phyloP scores from a whole-genome alignment of 2,113 vertebrate genomes.

The Oryctolagus cuniculus region mOryCun1.1 NC_091453.1:32136001-32136500 shows the following conservation, averaged over 20 bases:
- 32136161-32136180: conserved; percentile 60
- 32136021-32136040: background rate
- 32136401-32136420: conserved; percentile 17
- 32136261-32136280: conserved; percentile 69
- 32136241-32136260: conserved; percentile 61
- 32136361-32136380: conserved; percentile 41
- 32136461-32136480: background rate
- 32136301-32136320: background rate
- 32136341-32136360: conserved; percentile 20
- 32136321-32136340: conserved; percentile 41
- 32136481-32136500: background rate
- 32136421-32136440: conserved; percentile 37
- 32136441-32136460: background rate
- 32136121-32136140: conserved; percentile 50
- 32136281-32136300: conserved; percentile 59
- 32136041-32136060: conserved; percentile 24
- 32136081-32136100: background rate
- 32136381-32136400: conserved; percentile 12
- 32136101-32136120: conserved; percentile 24
- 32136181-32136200: conserved; percentile 72
- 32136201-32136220: conserved; percentile 64
- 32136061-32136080: conserved; percentile 2
- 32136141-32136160: conserved; percentile 34
- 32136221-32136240: conserved; percentile 75
- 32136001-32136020: background rate